Conservation (phyloP, 2,113 vertebrate genomes). For the Oncorhynchus gorbuscha region DNA sequence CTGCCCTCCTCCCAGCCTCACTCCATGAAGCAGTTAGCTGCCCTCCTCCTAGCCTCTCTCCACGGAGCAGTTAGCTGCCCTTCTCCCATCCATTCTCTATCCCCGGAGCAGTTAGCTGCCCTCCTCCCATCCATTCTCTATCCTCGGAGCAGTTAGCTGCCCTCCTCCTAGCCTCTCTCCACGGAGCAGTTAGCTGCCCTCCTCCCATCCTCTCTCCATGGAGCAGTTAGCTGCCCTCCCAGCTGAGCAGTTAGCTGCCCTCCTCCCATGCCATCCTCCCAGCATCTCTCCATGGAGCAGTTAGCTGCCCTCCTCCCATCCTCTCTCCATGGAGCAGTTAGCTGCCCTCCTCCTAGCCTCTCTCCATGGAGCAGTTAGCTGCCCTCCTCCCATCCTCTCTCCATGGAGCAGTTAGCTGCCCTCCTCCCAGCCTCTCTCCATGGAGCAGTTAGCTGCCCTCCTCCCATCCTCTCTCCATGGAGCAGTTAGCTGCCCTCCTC, state of each 20-base stretch:
- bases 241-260: neutral
- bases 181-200: neutral
- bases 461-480: neutral
- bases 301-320: too few relatives aligned
- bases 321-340: too few relatives aligned
- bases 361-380: neutral
- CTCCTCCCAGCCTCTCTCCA: neutral
- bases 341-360: too few relatives aligned
- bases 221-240: neutral
- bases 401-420: neutral
- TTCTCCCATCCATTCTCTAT: neutral
- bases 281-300: too few relatives aligned
- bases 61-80: neutral
- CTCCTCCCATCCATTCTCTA: too few relatives aligned
- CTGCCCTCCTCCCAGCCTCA: too few relatives aligned
- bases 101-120: neutral
- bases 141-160: neutral
- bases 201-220: too few relatives aligned
- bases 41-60: too few relatives aligned
- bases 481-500: slow-evolving; percentile 6
- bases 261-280: too few relatives aligned
- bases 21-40: too few relatives aligned
- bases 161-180: neutral
- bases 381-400: neutral
- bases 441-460: neutral